Conservation (phyloP, 2,797 vertebrate genomes). For the Paramormyrops hopkinsi region DNA sequence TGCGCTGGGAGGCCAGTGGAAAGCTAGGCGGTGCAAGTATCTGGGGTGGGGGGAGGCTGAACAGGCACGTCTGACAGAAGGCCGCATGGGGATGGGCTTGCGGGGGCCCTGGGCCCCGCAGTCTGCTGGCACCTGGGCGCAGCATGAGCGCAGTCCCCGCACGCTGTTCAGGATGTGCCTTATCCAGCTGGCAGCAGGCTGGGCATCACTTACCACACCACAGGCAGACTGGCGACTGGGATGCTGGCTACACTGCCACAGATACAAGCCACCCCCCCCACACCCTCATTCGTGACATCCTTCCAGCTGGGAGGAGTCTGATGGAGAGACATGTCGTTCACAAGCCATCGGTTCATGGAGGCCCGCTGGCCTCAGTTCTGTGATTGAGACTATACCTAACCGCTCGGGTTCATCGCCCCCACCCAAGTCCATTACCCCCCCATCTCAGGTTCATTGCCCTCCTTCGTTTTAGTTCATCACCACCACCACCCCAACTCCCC, state of each 20-base stretch:
- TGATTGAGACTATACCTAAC: not conserved
- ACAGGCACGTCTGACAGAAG: not conserved
- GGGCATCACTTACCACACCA: slow-evolving; percentile 46
- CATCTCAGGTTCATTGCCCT: not conserved
- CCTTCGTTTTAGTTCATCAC: not conserved
- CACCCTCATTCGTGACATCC: slow-evolving; percentile 35
- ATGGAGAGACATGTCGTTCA: slow-evolving; percentile 25
- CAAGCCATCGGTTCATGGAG: slow-evolving; percentile 24
- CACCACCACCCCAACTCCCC: too few relatives aligned
- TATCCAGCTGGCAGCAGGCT: slow-evolving; percentile 55
- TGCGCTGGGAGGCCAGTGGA: not conserved
- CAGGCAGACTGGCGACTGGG: slow-evolving; percentile 50
- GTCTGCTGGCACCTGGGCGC: slow-evolving; percentile 48
- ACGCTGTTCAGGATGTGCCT: slow-evolving; percentile 54
- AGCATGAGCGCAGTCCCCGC: slow-evolving; percentile 51
- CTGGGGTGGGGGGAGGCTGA: not conserved
- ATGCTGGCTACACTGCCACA: slow-evolving; percentile 36
- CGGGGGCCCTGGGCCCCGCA: slow-evolving; percentile 29
- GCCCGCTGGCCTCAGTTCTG: slow-evolving; percentile 35
- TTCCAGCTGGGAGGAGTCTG: slow-evolving; percentile 17
- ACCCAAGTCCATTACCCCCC: not conserved
- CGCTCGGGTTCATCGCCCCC: not conserved
- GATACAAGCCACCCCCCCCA: slow-evolving; percentile 3
- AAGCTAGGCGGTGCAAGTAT: not conserved
- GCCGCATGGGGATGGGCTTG: slow-evolving; percentile 37